Base-by-base conservation (phyloP, 2,113 vertebrate genomes). In the Taxidea taxus region DNA sequence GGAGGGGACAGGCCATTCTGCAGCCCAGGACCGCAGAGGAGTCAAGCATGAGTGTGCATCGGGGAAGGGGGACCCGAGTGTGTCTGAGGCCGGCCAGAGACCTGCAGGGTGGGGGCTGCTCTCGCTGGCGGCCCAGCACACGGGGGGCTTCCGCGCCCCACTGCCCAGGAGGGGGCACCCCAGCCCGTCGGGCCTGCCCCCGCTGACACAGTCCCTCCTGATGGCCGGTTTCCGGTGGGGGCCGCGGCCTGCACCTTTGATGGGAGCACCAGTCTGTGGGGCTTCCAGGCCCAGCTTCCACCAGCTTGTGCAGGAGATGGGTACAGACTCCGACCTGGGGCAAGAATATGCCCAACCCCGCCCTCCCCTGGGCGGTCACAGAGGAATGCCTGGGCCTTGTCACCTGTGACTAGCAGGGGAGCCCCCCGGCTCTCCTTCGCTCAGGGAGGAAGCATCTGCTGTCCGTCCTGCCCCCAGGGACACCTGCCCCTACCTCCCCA, bases 311-410 rank as follows among this genome's bases (percentile, higher is more conserved):
- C 21, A 21, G 60, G 56, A 49, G 54, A 42, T 42, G 1, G 58
- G 70, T 18, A 54, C 51, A 31, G 8, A 2, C 64, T 47, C 20
- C 6, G 34, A 70, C 25, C 58, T 31, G 2, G 58, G 7, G 58
- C 39, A 16, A 58, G 56, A 37, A 44, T 1, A 20, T 42, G 62
- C 37, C 49, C 42, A 6, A 64, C 64, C 44, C 2, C 7, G 0
- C 5, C 87, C 10, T 10, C 0, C 1, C 29, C 27, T 8, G 4
- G 3, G 4, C 5, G 10, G 3, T 9, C 51, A 7, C 58, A 16
- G 42, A 4, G 7, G 62, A 31, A 6, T 64, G 62, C 25, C 70
- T 0, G 12, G 62, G 64, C 66, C 27, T 39, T 2, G 42, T 68
- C 83, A 5, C 64, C 39, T 20, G 27, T 29, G 47, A 4, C 31